Base-by-base conservation (phyloP, 1,140 invertebrate species). In the Zaprionus taronus region DNA sequence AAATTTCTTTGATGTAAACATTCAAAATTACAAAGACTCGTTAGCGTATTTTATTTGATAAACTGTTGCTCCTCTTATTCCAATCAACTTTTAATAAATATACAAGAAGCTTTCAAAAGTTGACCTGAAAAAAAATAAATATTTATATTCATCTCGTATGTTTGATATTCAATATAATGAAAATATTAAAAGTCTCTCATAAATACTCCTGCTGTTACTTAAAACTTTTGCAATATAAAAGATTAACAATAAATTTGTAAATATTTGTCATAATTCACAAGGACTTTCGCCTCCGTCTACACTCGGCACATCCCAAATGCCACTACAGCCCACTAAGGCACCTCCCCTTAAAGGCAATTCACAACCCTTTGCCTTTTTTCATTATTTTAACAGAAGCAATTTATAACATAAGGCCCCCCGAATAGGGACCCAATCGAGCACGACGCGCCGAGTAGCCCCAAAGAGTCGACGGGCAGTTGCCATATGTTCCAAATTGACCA, bases 401-500 rank as follows among this genome's bases (percentile, higher is more conserved):
- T 89, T 87, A 83, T 89, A 65, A 67, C 77, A 60, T 17, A 80
- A 73, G 83, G 69, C 81, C 22, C 22, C 53, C 68, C 67, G 53
- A 81, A 66, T 61, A 55, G 74, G 60, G 4, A 22, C 20, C 73
- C 12, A 78, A 72, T 55, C 62, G 67, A 66, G 66, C 12, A 47
- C 26, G 26, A 28, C 26, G 26, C 6, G 5, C 41, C 72, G 44
- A 70, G 72, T 41, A 63, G 63, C 63, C 55, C 55, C 53, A 60
- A 81, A 66, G 51, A 24, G 41, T 47, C 34, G 62, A 47, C 47
- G 61, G 44, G 62, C 78, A 82, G 72, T 31, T 70, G 65, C 84
- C 83, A 87, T 87, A 87, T 89, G 83, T 65, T 89, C 64, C 77
- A 81, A 83, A 89, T 87, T 87, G 83, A 87, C 83, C 83, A 87